phyloP scores from a whole-genome alignment of 92 coral and sea anemone species.

The Metridium senile region DNA sequence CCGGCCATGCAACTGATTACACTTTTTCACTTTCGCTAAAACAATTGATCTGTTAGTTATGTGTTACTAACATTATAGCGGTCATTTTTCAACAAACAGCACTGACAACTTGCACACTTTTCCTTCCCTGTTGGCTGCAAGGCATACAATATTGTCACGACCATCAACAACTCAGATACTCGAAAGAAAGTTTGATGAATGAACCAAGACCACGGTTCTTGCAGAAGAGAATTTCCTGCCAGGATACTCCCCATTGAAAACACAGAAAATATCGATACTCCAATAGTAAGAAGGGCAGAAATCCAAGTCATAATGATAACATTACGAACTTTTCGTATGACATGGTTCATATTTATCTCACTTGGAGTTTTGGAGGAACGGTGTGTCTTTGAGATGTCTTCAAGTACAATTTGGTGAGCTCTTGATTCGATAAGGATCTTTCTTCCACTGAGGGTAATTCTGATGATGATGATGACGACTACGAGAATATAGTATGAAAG shows the following conservation, averaged over 20 bases:
- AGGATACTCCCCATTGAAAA: slow-evolving; percentile 26
- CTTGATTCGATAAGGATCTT: slow-evolving; percentile 36
- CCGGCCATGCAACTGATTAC: too few relatives aligned
- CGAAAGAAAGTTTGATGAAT: slow-evolving; percentile 53
- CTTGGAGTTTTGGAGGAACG: neutral
- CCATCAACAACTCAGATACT: slow-evolving; percentile 40
- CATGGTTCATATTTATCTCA: neutral
- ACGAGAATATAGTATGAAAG: slow-evolving; percentile 37
- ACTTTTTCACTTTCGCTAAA: too few relatives aligned
- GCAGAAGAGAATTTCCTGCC: neutral
- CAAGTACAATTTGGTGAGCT: neutral
- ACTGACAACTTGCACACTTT: too few relatives aligned
- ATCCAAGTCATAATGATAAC: slow-evolving; percentile 42
- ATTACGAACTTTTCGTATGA: slow-evolving; percentile 32
- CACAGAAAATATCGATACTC: slow-evolving; percentile 41
- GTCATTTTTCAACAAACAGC: neutral
- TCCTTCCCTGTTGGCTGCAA: slow-evolving; percentile 36
- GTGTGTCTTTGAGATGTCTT: neutral
- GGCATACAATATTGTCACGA: slow-evolving; percentile 40
- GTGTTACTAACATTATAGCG: neutral
- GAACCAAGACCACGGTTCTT: slow-evolving; percentile 61
- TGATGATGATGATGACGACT: slow-evolving; percentile 31
- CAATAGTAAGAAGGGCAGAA: slow-evolving; percentile 31
- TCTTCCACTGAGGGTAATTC: slow-evolving; percentile 41
- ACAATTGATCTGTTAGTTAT: too few relatives aligned